Evolutionary conservation across 2,113 vertebrate genomes (phyloP).

Genomic region (Colaptes auratus): DNA sequence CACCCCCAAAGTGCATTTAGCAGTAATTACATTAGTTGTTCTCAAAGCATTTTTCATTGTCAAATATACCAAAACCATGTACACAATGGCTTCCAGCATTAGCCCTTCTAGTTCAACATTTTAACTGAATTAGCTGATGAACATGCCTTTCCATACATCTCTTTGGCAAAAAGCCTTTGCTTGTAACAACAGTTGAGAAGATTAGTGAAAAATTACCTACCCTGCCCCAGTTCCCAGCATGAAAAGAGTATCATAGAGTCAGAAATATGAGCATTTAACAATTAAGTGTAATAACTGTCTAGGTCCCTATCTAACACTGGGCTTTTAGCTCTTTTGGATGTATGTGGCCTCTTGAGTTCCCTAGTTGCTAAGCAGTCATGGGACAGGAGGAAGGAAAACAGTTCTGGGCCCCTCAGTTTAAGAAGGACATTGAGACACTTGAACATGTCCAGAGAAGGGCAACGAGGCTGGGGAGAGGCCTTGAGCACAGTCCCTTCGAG

Average conservation of each 20-base stretch:
- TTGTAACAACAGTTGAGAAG: not conserved
- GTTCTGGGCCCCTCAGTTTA: too few species aligned
- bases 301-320: not conserved
- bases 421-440: too few species aligned
- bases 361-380: not conserved
- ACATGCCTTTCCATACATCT: not conserved
- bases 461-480: too few species aligned
- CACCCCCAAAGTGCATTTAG: not conserved
- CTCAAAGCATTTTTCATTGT: constrained; percentile 24
- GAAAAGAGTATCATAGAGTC: not conserved
- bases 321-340: not conserved
- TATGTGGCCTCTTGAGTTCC: not conserved
- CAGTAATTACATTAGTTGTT: constrained; percentile 9
- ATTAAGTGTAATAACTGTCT: not conserved
- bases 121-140: not conserved
- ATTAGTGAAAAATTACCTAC: not conserved
- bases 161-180: not conserved
- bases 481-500: too few species aligned
- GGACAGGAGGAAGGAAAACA: not conserved
- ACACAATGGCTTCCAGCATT: not conserved
- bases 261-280: not conserved
- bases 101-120: not conserved
- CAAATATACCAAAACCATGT: not conserved
- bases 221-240: not conserved
- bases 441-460: too few species aligned